A percentile compares a stretch with the other conserved stretches of the same genome.
phyloP scores from a whole-genome alignment of 2,888 invertebrate genomes.

The Chironomus tentans region DNA sequence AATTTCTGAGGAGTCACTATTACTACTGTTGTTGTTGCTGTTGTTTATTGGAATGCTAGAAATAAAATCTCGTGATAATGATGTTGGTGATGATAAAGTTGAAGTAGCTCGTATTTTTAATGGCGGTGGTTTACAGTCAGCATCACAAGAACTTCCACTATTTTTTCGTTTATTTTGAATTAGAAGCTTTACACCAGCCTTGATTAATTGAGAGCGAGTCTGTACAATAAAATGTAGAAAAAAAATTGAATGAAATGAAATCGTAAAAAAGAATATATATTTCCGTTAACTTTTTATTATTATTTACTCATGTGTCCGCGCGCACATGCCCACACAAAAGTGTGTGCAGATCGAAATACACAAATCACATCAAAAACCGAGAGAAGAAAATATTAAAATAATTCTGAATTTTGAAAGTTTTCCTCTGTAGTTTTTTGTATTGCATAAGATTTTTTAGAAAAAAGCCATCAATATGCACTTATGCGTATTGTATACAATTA shows the following conservation, averaged over 20 bases:
- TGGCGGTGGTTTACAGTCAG: slow-evolving; percentile 42
- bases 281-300: slow-evolving; percentile 7
- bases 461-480: no score
- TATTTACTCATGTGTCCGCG: neutral
- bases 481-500: no score
- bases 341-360: neutral
- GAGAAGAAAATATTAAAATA: no score
- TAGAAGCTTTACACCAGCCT: slow-evolving; percentile 80
- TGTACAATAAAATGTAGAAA: slow-evolving; percentile 37
- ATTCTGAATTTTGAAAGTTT: no score
- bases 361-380: neutral
- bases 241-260: neutral
- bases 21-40: no score
- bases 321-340: no score
- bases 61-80: slow-evolving; percentile 37
- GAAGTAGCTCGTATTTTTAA: slow-evolving; percentile 32
- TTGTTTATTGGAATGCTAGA: slow-evolving; percentile 36
- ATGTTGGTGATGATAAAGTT: slow-evolving; percentile 34
- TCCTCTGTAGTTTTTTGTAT: no score
- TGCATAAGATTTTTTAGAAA: no score
- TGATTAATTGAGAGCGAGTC: slow-evolving; percentile 84
- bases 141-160: slow-evolving; percentile 47
- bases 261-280: neutral
- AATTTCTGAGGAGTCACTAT: no score
- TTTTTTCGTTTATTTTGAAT: slow-evolving; percentile 80